phyloP scores from a whole-genome alignment of 1,140 invertebrate genomes.

The Hylaeus volcanicus region DNA sequence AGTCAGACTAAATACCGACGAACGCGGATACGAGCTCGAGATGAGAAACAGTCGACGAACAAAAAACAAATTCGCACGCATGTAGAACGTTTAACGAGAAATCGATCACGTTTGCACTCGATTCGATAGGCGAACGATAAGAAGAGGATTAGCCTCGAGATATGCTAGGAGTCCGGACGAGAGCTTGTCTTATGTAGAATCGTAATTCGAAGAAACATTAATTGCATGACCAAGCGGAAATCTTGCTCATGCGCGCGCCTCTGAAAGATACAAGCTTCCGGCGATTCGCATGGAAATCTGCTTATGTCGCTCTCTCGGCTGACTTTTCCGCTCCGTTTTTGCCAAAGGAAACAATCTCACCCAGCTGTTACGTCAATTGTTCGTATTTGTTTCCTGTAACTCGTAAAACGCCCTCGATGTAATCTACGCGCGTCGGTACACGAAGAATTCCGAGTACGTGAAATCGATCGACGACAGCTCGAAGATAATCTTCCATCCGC shows the following conservation, averaged over 20 bases:
- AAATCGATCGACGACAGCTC: too few relatives aligned
- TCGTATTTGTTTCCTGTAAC: background rate
- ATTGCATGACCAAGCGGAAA: slow-evolving; percentile 33
- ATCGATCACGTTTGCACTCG: too few relatives aligned
- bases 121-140: background rate
- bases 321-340: too few relatives aligned
- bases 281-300: too few relatives aligned
- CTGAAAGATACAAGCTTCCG: too few relatives aligned
- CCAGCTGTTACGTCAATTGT: background rate
- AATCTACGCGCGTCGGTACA: background rate
- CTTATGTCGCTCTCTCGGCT: background rate
- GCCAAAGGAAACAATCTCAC: too few relatives aligned
- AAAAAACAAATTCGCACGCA: too few relatives aligned
- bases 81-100: too few relatives aligned
- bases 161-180: background rate
- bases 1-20: background rate
- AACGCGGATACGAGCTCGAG: background rate
- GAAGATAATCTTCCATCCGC: too few relatives aligned
- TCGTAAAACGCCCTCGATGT: too few relatives aligned
- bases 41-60: too few relatives aligned
- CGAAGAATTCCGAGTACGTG: too few relatives aligned
- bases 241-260: slow-evolving; percentile 7
- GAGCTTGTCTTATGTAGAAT: background rate
- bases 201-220: slow-evolving; percentile 21
- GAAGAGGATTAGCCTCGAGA: background rate